Conservation (phyloP, 2,797 vertebrate genomes). For the Chromis chromis region DNA sequence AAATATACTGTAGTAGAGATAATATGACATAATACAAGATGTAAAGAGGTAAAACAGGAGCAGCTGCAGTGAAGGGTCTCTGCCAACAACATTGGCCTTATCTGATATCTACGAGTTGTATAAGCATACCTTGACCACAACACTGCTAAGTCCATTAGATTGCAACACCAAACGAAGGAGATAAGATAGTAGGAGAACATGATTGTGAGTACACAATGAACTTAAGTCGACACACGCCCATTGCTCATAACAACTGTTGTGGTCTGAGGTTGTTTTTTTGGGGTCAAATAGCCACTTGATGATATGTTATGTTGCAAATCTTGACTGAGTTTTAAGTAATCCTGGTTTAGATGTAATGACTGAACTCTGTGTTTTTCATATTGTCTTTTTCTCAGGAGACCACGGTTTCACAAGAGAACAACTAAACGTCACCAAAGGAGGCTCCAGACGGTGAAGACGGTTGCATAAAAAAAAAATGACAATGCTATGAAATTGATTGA, state of each 20-base stretch:
- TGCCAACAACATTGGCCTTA: constrained; percentile 64
- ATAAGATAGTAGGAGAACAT: constrained; percentile 79
- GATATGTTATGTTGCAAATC: too few relatives aligned
- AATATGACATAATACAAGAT: neutral
- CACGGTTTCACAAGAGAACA: constrained; percentile 84
- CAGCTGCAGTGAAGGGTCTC: neutral
- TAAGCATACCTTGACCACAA: constrained; percentile 78
- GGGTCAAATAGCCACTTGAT: neutral
- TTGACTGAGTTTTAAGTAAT: neutral
- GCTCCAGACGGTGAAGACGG: constrained; percentile 30
- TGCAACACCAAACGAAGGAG: constrained; percentile 74
- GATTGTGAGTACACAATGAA: constrained; percentile 46
- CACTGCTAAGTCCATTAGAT: constrained; percentile 63
- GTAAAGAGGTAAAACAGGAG: constrained; percentile 6
- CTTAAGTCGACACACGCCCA: constrained; percentile 17
- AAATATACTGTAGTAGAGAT: neutral
- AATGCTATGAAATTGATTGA: constrained; percentile 60
- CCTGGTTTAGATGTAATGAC: neutral
- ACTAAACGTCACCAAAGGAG: constrained; percentile 67
- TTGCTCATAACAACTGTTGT: neutral
- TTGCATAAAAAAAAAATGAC: constrained; percentile 51
- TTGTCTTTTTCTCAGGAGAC: constrained; percentile 69
- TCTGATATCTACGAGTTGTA: constrained; percentile 72
- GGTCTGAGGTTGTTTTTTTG: constrained; percentile 9
- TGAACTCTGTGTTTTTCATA: neutral